Conservation (phyloP, 2,888 invertebrate genomes). For the Drosophila prolongata region DNA sequence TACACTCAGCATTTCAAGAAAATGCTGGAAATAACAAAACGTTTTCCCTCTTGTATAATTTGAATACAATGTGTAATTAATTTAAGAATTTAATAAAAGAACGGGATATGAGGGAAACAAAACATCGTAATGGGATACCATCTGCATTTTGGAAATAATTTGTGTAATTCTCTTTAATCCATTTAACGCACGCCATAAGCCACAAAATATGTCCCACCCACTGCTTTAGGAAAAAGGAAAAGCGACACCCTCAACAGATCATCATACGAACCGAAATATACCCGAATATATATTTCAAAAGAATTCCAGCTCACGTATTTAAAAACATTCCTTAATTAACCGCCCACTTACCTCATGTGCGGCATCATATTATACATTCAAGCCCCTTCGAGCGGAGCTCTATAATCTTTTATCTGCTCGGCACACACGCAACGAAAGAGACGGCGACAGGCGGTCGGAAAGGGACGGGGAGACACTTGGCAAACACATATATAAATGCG, state of each 20-base stretch:
- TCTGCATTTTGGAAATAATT: constrained; percentile 11
- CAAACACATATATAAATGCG: constrained; percentile 40
- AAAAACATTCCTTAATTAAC: constrained; percentile 44
- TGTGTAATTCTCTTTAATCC: constrained; percentile 18
- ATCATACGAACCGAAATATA: constrained; percentile 15
- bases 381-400: constrained; percentile 24
- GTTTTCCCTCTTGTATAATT: too few relatives aligned
- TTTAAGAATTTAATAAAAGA: background rate
- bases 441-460: background rate
- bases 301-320: constrained; percentile 34
- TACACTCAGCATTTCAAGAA: too few relatives aligned
- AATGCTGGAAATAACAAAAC: too few relatives aligned
- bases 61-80: background rate
- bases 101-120: background rate
- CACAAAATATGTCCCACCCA: constrained; percentile 5
- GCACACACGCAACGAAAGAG: constrained; percentile 22
- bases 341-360: constrained; percentile 41
- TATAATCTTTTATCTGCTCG: constrained; percentile 51
- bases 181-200: constrained; percentile 21
- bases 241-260: constrained; percentile 1
- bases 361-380: constrained; percentile 37
- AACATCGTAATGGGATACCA: background rate
- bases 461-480: constrained; percentile 15
- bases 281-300: constrained; percentile 20
- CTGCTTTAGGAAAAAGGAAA: background rate